Evolutionary conservation across 37 sponge, comb jelly and placozoan species (phyloP), one percentile per base, ranked within the genome.

Genomic region (Spongilla lacustris): DNA sequence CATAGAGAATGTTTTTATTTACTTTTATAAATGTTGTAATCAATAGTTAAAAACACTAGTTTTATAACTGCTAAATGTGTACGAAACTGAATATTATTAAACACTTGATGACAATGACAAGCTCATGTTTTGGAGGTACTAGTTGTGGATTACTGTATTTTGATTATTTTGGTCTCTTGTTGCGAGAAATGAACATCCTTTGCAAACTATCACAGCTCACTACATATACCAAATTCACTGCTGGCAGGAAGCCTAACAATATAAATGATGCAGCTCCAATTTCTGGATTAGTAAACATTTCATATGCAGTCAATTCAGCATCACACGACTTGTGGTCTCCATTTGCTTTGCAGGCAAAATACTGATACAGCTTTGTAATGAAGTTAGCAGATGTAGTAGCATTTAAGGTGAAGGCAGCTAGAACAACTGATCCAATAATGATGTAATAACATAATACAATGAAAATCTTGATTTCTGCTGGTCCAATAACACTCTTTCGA

Each of bases 201-300:
- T n/a, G n/a, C n/a, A n/a, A n/a, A n/a, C n/a, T n/a, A n/a, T n/a
- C n/a, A n/a, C n/a, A n/a, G 32, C 50, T 73, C 41, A 73, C 5
- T 2, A n/a, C 33, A n/a, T 83, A 83, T 22, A 83, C 75, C 23
- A 83, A 31, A 35, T 83, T 83, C 25, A 83, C 22, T 12, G 75
- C 67, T 73, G 83, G 83, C 4, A 66, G 74, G 33, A 83, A 50
- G 22, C 83, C 83, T 24, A 83, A 27, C 23, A 83, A 35, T 14
- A 83, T 36, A 73, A 83, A 74, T 2, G 75, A 66, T 31, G 74
- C 21, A 11, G 83, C 50, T 22, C 74, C 74, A 13, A 67, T 10
- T 58, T 66, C 35, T 24, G 83, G 83, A 67, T 83, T 50, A 22
- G 10, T 35, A 2, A 73, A 29, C 24, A 31, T 36, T 48, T 73